Evolutionary conservation across 2,797 vertebrate genomes (phyloP).

Genomic region (Bovichtus diacanthus): DNA sequence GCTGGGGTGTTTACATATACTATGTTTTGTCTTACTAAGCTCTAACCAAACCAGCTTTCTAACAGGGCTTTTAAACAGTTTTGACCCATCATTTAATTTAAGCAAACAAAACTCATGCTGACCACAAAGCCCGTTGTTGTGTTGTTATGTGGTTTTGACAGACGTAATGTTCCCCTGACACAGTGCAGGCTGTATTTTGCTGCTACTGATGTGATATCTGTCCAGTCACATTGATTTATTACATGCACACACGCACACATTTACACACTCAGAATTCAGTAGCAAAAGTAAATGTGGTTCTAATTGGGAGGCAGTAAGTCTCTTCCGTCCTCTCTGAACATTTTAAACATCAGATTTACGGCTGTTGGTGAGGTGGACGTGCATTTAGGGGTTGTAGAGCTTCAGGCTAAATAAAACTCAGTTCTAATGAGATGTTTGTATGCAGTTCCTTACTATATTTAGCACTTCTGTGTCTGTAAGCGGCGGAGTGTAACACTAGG

Average conservation of each 20-base stretch:
- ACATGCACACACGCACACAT: background rate
- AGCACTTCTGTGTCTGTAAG: constrained; percentile 46
- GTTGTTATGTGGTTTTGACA: constrained; percentile 21
- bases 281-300: constrained; percentile 26
- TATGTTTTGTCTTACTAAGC: background rate
- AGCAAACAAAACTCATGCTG: background rate
- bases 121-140: background rate
- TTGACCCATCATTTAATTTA: constrained; percentile 10
- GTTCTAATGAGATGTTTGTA: constrained; percentile 59
- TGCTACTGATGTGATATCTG: constrained; percentile 23
- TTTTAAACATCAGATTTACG: constrained; percentile 42
- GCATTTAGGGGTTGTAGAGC: constrained; percentile 23
- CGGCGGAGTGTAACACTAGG: constrained; percentile 39
- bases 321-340: constrained; percentile 39
- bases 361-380: constrained; percentile 24
- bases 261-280: background rate
- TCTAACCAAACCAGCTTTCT: background rate
- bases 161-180: constrained; percentile 15
- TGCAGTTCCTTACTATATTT: constrained; percentile 55
- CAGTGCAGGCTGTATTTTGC: background rate
- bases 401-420: constrained; percentile 36
- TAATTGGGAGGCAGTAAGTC: constrained; percentile 13
- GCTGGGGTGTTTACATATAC: background rate
- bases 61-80: background rate
- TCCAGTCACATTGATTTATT: constrained; percentile 40